Base-by-base conservation (phyloP, 2,888 invertebrate species). In the Philereme vetulata region DNA sequence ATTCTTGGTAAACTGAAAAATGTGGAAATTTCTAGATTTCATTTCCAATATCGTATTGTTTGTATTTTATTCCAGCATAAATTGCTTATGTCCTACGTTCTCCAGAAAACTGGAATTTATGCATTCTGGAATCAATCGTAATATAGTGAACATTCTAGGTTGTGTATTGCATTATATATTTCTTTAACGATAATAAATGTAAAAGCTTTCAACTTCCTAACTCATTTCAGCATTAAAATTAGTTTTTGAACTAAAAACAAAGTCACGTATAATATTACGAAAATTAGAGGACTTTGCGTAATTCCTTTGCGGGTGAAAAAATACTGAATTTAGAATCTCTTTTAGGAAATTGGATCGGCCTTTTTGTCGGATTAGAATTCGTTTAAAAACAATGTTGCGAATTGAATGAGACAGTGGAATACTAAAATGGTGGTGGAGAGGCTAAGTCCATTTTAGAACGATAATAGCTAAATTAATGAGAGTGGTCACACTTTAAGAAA, bases 251-350 rank as follows among this genome's bases (percentile, higher is more conserved):
- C 74, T 74, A 73, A 69, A 70, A 75, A 71, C 66, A 65, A 71
- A 75, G 80, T 81, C 81, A 82, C 81, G 81, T 81, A 75, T 72
- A 75, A 78, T 75, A 81, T 81, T 77, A 78, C 67, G 49, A 61
- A 73, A 76, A 74, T 78, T 70, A 74, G 70, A 61, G 64, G 62
- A 68, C 68, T 63, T 42, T 11, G 32, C 56, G 58, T 64, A 60
- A 68, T 63, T 60, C 49, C 35, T 55, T 59, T 64, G 62, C 58
- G 61, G 60, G 53, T 38, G 57, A 65, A 68, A 65, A 67, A 67
- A 66, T 56, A 42, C 48, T 53, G 62, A 67, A 66, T 66, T 68
- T 67, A 63, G 66, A 66, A 67, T 66, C 63, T 71, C 66, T 65
- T 71, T 71, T 66, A 46, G 52, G 38, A 68, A 67, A 71, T 67